These are phyloP conservation scores for Petrocephalus sullivani DNA, from an alignment of 2,797 vertebrate genomes.

Conservation along the genomic window DNA sequence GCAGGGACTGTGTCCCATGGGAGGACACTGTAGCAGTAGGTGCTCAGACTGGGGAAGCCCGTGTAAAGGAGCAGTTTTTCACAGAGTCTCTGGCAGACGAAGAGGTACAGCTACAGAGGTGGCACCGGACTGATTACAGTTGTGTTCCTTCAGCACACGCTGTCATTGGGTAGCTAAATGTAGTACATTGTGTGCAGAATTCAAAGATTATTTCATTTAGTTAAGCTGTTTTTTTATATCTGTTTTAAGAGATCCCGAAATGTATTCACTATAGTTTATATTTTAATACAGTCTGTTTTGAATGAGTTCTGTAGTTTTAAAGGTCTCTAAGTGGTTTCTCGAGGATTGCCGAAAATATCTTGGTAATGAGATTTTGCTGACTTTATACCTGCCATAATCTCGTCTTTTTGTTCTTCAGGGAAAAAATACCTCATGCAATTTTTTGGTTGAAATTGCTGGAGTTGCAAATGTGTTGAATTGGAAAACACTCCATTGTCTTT, in stretches of 20 bases:
- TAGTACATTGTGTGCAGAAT: not conserved
- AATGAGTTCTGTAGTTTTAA: not conserved
- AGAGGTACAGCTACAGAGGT: constrained; percentile 59
- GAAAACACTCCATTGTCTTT: not conserved
- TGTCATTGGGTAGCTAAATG: not conserved
- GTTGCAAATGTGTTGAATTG: not conserved
- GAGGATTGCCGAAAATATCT: not conserved
- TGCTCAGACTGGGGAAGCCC: not conserved
- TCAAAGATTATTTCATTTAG: not conserved
- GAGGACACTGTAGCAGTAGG: constrained; percentile 28
- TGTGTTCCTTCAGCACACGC: not conserved
- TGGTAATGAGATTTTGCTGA: not conserved
- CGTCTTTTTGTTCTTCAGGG: not conserved
- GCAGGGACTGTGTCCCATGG: constrained; percentile 44
- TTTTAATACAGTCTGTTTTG: not conserved
- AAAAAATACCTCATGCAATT: not conserved
- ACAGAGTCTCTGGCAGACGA: constrained; percentile 48
- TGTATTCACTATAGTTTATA: not conserved
- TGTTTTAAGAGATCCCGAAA: not conserved
- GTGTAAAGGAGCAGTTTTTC: constrained; percentile 59
- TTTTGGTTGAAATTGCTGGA: not conserved
- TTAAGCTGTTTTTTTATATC: not conserved
- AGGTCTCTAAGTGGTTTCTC: not conserved
- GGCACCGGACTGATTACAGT: not conserved
- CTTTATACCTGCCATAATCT: not conserved